Base-by-base conservation (phyloP, 1,140 invertebrate species). In the Callitettix versicolor region DNA sequence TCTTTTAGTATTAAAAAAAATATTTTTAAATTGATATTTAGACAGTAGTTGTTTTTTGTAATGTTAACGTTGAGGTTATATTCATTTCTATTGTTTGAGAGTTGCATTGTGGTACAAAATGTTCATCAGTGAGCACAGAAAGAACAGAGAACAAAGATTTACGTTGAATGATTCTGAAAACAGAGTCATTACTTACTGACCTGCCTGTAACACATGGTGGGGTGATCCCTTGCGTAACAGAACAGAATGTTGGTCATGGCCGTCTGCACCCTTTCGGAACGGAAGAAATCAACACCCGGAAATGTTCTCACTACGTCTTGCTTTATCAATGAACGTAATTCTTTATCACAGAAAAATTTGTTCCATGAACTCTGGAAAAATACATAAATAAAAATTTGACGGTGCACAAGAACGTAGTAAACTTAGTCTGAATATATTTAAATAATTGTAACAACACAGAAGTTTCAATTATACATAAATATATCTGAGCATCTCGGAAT, bases 251-350 rank as follows among this genome's bases (percentile, higher is more conserved):
- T 76, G 53, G 82, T 78, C 85, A 90, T 86, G 22, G 81, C 67
- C 59, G 81, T 77, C 64, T 86, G 80, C 18, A 88, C 78, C 5
- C 72, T 59, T 49, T 70, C 64, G 36, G 77, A 70, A 53, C 85
- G 76, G 68, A 88, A 90, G 67, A 87, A 90, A 34, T 82, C 76
- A 22, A 88, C 79, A 57, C 84, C 83, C 0, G 86, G 86, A 67
- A 86, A 88, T 20, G 86, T 88, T 62, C 87, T 70, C 6, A 86
- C 77, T 2, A 90, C 86, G 75, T 90, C 87, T 68, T 88, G 86
- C 30, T 78, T 72, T 40, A 90, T 89, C 2, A 84, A 73, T 9
- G 78, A 72, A 61, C 81, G 77, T 7, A 89, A 69, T 60, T 88
- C 85, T 62, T 81, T 79, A 68, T 89, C 86, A 66, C 81, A 80